phyloP scores from a whole-genome alignment of 2,888 invertebrate species.

The Temnothorax rugatulus region DNA sequence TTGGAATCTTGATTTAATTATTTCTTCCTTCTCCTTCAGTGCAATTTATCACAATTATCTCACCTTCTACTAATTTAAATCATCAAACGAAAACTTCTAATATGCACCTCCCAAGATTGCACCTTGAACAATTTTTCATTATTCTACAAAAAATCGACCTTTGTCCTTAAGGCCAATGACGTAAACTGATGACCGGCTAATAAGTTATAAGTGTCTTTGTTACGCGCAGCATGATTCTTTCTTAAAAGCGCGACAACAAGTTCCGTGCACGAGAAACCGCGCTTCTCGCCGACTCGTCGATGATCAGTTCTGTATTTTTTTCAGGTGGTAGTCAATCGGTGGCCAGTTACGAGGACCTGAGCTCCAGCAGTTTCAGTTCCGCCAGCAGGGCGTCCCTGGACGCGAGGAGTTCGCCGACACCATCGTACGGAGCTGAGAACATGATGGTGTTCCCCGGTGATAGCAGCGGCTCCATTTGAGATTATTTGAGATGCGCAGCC shows the following conservation, averaged over 20 bases:
- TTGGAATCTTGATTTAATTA: constrained; percentile 39
- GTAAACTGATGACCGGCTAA: background rate
- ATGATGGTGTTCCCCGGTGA: constrained; percentile 93
- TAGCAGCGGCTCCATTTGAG: constrained; percentile 90
- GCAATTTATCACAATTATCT: constrained; percentile 8
- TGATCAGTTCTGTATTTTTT: constrained; percentile 72
- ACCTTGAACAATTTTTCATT: background rate
- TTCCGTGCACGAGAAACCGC: constrained; percentile 4
- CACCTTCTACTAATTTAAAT: background rate
- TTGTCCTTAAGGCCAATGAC: constrained; percentile 44
- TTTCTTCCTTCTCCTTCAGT: constrained; percentile 21
- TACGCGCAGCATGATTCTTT: background rate
- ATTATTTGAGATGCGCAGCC: constrained; percentile 82
- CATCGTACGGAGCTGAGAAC: constrained; percentile 92
- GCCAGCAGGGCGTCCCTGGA: constrained; percentile 92
- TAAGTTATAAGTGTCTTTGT: constrained; percentile 25
- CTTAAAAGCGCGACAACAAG: constrained; percentile 1
- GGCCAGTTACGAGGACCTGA: constrained; percentile 91
- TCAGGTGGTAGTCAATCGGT: constrained; percentile 89
- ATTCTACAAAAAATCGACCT: background rate
- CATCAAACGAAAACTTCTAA: background rate
- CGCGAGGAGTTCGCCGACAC: constrained; percentile 91
- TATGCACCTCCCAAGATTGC: background rate
- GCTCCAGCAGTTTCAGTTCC: constrained; percentile 95
- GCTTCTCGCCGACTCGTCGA: background rate